Evolutionary conservation across 2,888 invertebrate genomes (phyloP).

Genomic region (Pammene aurita): DNA sequence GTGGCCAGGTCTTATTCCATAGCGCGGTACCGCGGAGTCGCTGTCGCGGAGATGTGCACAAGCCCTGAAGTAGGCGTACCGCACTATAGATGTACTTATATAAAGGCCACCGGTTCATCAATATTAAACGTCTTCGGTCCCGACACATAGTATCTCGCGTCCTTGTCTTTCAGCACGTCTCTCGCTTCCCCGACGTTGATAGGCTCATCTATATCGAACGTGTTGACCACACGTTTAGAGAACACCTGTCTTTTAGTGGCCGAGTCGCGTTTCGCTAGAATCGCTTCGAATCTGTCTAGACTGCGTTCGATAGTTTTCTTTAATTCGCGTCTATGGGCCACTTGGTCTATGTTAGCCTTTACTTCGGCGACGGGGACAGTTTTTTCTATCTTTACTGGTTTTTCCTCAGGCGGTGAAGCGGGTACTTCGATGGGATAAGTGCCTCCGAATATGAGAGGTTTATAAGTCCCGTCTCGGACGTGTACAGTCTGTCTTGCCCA

Average conservation of each 20-base stretch:
- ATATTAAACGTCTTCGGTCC: conserved; percentile 83
- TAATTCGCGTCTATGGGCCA: conserved; percentile 55
- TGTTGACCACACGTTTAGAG: conserved; percentile 47
- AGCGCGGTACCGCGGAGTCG: too few species aligned
- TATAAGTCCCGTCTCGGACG: conserved; percentile 68
- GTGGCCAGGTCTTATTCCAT: too few species aligned
- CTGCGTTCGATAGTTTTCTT: conserved; percentile 76
- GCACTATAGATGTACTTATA: conserved; percentile 43
- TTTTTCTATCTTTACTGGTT: neutral
- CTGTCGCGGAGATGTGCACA: too few species aligned
- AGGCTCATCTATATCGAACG: conserved; percentile 84
- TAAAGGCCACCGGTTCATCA: conserved; percentile 76
- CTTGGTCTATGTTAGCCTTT: conserved; percentile 36
- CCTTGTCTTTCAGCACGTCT: conserved; percentile 38
- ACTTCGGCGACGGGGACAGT: conserved; percentile 38
- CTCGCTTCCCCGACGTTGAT: conserved; percentile 27
- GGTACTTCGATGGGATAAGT: conserved; percentile 94
- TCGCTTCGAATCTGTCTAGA: conserved; percentile 72
- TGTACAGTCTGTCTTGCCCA: conserved; percentile 83
- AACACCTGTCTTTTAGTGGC: conserved; percentile 42
- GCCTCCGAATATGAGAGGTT: conserved; percentile 91
- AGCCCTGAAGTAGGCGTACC: neutral
- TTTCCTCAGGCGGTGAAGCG: conserved; percentile 51
- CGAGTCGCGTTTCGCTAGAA: conserved; percentile 58
- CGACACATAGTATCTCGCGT: conserved; percentile 63